Base-by-base conservation (phyloP, 2,113 vertebrate genomes). In the Noctilio leporinus region DNA sequence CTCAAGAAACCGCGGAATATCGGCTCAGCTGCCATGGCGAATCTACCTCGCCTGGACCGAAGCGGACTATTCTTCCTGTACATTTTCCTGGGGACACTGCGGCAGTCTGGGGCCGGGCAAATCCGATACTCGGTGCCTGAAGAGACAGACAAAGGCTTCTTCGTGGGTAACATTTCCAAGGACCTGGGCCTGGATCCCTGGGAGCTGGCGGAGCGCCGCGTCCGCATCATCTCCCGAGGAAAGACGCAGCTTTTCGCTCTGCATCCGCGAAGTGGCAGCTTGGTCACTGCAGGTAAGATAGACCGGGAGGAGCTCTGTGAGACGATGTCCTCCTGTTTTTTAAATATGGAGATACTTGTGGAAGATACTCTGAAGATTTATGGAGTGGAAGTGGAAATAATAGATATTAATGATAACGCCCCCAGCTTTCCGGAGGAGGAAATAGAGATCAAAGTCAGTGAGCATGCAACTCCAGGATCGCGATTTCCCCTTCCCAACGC, bases 381-480 rank as follows among this genome's bases (percentile, higher is more conserved):
- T 19, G 98, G 98, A 33, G 98, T 99, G 7, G 98, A 98, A 95
- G 98, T 99, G 96, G 98, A 99, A 97, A 98, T 99, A 95, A 76
- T 97, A 93, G 99, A 99, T 96, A 97, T 99, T 92, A 99, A 99
- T 33, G 99, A 99, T 94, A 98, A 99, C 77, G 97, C 98, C 2
- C 99, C 99, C 0, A 96, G 96, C 19, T 99, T 99, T 87, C 98
- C 92, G 96, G 98, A 98, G 9, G 97, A 98, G 0, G 95, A 98
- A 35, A 97, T 99, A 16, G 94, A 98, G 89, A 97, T 99, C 95
- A 99, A 98, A 97, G 98, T 99, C 33, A 98, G 98, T 0, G 99
- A 99, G 93, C 96, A 98, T 26, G 98, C 98, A 0, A 97, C 97
- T 26, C 95, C 97, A 16, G 99, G 99, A 0, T 98, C 98, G 16